Base-by-base conservation (phyloP, 2,888 invertebrate genomes). In the Xylota sylvarum region DNA sequence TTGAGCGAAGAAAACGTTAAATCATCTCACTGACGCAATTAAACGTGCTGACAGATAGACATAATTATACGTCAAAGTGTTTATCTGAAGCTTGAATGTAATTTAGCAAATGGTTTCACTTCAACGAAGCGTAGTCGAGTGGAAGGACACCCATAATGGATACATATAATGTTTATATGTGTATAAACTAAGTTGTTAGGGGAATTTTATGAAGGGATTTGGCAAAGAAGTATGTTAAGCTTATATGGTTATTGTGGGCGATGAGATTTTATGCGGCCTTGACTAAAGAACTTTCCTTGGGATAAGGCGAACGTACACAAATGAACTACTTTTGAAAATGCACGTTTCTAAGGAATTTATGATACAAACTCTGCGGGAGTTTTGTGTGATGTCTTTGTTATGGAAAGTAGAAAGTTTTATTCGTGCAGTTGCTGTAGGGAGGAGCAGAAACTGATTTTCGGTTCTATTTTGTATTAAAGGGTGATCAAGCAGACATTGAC, bases 71-170 rank as follows among this genome's bases (percentile, higher is more conserved):
- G 48, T 73, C 64, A 60, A 62, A 74, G 56, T 70, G 48, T 79
- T 73, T 72, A 78, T 78, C 70, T 72, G 60, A 55, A 43, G 50
- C 73, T 84, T 73, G 46, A 79, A 72, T 67, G 60, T 79, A 78
- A 84, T 79, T 79, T 69, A 73, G 79, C 62, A 79, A 79, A 78
- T 84, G 84, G 73, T 74, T 79, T 73, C 46, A 62, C 58, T 56
- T 67, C 48, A 67, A 50, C 67, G 56, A 58, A 67, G 55, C 72
- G 43, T 67, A 48, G 30, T 58, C 64, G 62, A 73, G 30, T 64
- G 50, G 58, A 56, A 58, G 46, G 48, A 70, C 46, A 32, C 48
- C 50, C 48, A 72, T 35, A 60, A 67, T 72, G 50, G 65, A n/a
- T 19, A 23, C 52, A 60, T 32, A 55, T 46, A 56, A 50, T 50